Base-by-base conservation (phyloP, 1,140 invertebrate species). In the Xylocopa sonorina region DNA sequence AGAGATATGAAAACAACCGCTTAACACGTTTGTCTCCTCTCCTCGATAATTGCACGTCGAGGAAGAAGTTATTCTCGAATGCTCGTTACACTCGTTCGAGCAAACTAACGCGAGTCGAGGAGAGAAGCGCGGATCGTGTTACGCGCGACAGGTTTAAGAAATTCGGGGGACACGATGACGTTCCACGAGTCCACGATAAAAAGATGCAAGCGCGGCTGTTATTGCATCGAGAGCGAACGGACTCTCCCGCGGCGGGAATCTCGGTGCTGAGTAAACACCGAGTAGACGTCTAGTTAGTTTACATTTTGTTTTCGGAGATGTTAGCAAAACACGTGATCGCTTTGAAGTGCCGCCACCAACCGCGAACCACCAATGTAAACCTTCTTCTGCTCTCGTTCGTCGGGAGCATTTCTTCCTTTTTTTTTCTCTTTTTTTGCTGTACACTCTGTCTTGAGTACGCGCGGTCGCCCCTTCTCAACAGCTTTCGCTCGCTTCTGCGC, bases 211-310 rank as follows among this genome's bases (percentile, higher is more conserved):
- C 64, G 68, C 63, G 53, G 60, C 84, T 90, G 83, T 90, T 89
- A 87, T 89, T 89, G 82, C 84, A 87, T 10, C 48, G 57, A 38
- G 50, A 63, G 27, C 57, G 41, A 66, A 60, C 72, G 57, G 66
- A 41, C 51, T 74, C 64, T 50, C 75, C 72, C 82, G 78, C 69
- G 46, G 67, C 43, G 74, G 75, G 77, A 71, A 82, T 50, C 86
- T 88, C 78, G 80, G 85, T 85, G 87, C 86, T 90, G 87, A 87
- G 86, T 86, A 91, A 91, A 91, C 89, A 91, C 46, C 27, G 46
- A 86, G 77, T 89, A 84, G 88, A 91, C 90, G 88, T 88, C 87
- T 87, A 92, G 88, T 91, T 90, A 90, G 91, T 91, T 91, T 91
- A 91, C 88, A 90, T 88, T 88, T 89, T 89, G 88, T 90, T 90